Evolutionary conservation across 2,888 invertebrate species (phyloP), one percentile per base, ranked within the genome.

Genomic region (Lepidonotus clava): DNA sequence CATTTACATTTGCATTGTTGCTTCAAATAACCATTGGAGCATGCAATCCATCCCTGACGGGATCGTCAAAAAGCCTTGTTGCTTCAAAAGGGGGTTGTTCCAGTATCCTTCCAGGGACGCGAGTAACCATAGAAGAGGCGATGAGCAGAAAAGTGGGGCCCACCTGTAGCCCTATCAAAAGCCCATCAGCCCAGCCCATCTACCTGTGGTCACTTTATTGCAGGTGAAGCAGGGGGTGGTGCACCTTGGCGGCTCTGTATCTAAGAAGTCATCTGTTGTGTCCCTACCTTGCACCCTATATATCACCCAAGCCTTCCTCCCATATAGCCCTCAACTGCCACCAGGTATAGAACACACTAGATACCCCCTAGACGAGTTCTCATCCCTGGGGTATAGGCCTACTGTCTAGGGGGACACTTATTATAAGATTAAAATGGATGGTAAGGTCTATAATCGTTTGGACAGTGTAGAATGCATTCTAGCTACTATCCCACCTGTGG

Each of bases 241-340:
- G 61, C 28, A n/a, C n/a, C n/a, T n/a, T n/a, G n/a, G n/a, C n/a
- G n/a, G n/a, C n/a, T n/a, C 28, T 53, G 21, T 61, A 61, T 61
- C 61, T 61, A 32, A 61, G 61, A 32, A 61, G 61, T n/a, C 61
- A 61, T 61, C 61, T 61, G 28, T 61, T 61, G 61, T 61, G 28
- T 61, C 24, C 46, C 46, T 18, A 28, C 61, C 61, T 11, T 61
- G 14, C 61, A 61, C 28, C 61, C 61, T 61, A 61, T 61, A 61
- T 61, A 61, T 61, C 61, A 61, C 61, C 11, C 61, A 11, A 61
- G 28, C 61, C 24, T 32, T 61, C 61, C 61, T 28, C n/a, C n/a
- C n/a, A n/a, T 28, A 61, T 61, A 24, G 24, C 61, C 53, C 28
- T 28, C 61, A 61, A 24, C 61, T 28, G 61, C 28, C 28, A 61